Conservation (phyloP, 23 tunicate genomes). For the Corella eumyota region DNA sequence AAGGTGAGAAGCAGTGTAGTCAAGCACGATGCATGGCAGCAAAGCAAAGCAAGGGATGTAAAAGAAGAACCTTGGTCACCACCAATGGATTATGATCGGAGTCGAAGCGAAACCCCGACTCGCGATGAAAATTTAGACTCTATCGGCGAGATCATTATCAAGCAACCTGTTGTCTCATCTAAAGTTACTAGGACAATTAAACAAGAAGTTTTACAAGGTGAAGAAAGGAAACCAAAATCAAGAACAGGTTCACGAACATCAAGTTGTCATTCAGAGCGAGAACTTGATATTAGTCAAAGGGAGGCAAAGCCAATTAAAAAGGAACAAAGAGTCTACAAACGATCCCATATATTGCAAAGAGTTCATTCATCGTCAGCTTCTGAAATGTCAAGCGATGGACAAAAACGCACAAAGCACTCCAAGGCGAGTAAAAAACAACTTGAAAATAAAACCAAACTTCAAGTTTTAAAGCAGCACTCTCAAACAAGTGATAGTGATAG, state of each 20-base stretch:
- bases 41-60: not conserved
- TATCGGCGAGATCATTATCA: constrained; percentile 84
- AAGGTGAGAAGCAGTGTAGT: constrained; percentile 21
- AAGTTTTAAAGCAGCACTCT: no score
- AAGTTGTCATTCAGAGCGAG: constrained; percentile 9
- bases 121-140: constrained; percentile 73
- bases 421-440: no score
- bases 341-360: no score
- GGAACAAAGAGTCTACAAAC: no score
- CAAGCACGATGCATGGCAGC: not conserved
- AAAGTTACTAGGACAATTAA: constrained; percentile 13
- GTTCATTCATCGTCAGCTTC: no score
- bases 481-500: no score
- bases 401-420: no score
- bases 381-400: no score
- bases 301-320: no score
- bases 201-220: constrained; percentile 5
- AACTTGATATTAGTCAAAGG: no score
- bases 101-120: constrained; percentile 86
- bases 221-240: constrained; percentile 3
- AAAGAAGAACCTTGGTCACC: constrained; percentile 10
- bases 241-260: constrained; percentile 4
- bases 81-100: constrained; percentile 26
- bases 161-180: constrained; percentile 37
- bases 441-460: no score